These are phyloP conservation scores for Apodemia hepburni DNA, from an alignment of 2,888 invertebrate genomes.

Conservation along the genomic window DNA sequence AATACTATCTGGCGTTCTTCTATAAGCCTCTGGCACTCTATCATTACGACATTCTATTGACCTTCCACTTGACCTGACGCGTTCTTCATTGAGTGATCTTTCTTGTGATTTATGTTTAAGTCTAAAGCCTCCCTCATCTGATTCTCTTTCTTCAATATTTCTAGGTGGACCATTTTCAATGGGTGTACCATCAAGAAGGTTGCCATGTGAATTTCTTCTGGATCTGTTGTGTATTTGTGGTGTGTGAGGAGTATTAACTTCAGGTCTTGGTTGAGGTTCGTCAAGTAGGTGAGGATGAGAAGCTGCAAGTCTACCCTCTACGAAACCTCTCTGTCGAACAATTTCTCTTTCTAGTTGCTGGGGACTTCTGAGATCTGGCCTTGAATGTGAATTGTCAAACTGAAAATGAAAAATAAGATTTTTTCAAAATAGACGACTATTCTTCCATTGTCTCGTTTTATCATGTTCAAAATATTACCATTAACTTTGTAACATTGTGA, in stretches of 20 bases:
- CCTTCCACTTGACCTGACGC: conserved; percentile 67
- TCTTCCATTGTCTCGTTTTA: too few relatives aligned
- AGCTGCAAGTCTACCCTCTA: conserved; percentile 79
- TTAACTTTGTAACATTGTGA: too few relatives aligned
- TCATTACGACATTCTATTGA: conserved; percentile 57
- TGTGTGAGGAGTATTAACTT: conserved; percentile 55
- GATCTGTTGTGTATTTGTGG: conserved; percentile 62
- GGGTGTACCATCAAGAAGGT: conserved; percentile 73
- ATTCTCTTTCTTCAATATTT: conserved; percentile 72
- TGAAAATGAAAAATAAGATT: conserved; percentile 40
- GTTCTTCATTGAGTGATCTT: conserved; percentile 64
- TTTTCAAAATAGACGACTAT: too few relatives aligned
- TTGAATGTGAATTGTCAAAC: conserved; percentile 69
- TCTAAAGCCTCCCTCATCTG: conserved; percentile 82
- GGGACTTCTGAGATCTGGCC: conserved; percentile 78
- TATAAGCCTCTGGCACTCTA: conserved; percentile 53
- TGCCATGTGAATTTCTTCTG: conserved; percentile 81
- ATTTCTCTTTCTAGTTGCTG: conserved; percentile 82
- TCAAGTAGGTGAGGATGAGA: conserved; percentile 85
- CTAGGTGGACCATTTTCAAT: conserved; percentile 49
- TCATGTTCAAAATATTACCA: too few relatives aligned
- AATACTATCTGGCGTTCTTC: conserved; percentile 61
- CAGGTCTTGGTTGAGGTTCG: conserved; percentile 60
- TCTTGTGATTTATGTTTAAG: conserved; percentile 61
- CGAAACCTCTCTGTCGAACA: conserved; percentile 75